Percentiles rank a stretch among this genome's conserved stretches.
Conservation (phyloP, 1,140 invertebrate species). For the Bacillus rossius region DNA sequence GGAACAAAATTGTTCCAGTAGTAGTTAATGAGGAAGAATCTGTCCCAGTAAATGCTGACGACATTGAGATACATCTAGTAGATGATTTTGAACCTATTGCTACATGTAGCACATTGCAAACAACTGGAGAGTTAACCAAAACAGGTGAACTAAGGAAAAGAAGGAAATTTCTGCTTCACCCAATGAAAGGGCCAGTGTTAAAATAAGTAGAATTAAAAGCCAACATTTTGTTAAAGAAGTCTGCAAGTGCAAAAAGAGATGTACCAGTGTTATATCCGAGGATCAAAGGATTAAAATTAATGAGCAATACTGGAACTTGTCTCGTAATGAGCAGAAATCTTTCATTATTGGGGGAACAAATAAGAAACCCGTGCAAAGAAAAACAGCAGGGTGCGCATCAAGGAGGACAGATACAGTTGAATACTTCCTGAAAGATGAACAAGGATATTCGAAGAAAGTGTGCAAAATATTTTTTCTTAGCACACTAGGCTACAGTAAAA, state of each 20-base stretch:
- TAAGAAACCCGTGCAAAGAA: conserved; percentile 4
- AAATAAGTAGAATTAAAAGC: no score
- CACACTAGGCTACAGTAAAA: conserved; percentile 18
- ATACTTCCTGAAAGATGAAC: conserved; percentile 3
- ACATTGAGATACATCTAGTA: no score
- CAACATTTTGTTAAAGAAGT: no score
- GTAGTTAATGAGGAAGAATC: no score
- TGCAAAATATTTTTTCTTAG: conserved; percentile 25
- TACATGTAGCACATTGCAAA: no score
- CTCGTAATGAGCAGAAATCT: conserved; percentile 18
- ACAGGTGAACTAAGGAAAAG: no score
- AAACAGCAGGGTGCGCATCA: not conserved
- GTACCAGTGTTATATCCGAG: not conserved
- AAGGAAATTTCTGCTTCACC: no score
- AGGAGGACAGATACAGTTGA: not conserved
- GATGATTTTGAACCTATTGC: no score
- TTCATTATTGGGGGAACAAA: conserved; percentile 1
- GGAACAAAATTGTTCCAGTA: no score
- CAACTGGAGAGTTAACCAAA: no score
- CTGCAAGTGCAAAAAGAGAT: not conserved
- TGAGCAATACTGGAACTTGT: not conserved
- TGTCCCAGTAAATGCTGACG: no score
- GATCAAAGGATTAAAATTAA: not conserved
- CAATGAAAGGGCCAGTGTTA: no score
- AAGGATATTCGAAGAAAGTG: conserved; percentile 3